Evolutionary conservation across 2,888 invertebrate genomes (phyloP).

Genomic region (Ischnus inquisitorius): DNA sequence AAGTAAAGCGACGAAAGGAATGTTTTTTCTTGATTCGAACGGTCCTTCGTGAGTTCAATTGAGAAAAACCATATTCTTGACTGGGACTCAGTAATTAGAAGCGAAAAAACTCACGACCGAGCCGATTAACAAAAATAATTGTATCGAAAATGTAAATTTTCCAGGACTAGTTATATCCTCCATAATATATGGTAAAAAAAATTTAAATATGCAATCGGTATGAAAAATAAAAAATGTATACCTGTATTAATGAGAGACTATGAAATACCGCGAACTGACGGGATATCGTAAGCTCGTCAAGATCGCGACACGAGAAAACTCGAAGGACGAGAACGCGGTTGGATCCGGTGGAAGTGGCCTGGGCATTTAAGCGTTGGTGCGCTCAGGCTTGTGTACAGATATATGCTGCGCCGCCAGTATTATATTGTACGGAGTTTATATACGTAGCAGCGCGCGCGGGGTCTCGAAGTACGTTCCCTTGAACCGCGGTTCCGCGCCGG

Average conservation of each 20-base stretch:
- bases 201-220: background rate
- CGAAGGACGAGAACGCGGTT: slow-evolving; percentile 57
- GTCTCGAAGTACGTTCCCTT: slow-evolving; percentile 70
- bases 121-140: no score
- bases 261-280: slow-evolving; percentile 1
- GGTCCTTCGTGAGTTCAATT: no score
- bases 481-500: slow-evolving; percentile 70
- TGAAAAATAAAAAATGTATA: background rate
- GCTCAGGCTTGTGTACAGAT: slow-evolving; percentile 24
- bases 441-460: slow-evolving; percentile 57
- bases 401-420: background rate
- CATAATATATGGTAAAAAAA: background rate
- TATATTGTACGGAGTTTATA: slow-evolving; percentile 14
- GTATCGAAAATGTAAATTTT: no score
- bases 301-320: slow-evolving; percentile 43
- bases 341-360: slow-evolving; percentile 57
- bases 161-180: no score
- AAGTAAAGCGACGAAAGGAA: no score
- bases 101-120: no score
- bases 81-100: no score
- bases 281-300: slow-evolving; percentile 12
- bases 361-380: slow-evolving; percentile 56
- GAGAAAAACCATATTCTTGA: no score
- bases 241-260: background rate
- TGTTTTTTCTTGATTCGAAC: no score